Evolutionary conservation across 1,140 invertebrate species (phyloP).

Genomic region (Macrotrachela quadricornifera): DNA sequence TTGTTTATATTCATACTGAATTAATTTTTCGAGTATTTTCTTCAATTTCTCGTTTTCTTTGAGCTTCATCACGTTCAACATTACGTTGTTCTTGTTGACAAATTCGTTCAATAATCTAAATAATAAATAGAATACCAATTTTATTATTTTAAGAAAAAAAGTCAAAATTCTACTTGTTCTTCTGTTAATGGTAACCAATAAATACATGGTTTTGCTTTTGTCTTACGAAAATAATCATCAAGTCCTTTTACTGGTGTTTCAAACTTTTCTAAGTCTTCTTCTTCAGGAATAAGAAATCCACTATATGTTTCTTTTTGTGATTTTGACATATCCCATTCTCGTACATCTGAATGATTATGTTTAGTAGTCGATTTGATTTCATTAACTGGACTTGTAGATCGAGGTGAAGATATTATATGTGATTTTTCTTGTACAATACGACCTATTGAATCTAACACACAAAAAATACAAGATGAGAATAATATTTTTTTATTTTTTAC

Average conservation of each 20-base stretch:
- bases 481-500: neutral
- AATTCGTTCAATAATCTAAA: no score
- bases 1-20: no score
- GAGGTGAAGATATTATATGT: no score
- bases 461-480: neutral
- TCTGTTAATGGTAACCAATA: slow-evolving; percentile 88
- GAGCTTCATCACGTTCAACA: no score
- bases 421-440: no score
- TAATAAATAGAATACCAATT: no score
- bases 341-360: slow-evolving; percentile 11
- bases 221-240: slow-evolving; percentile 87
- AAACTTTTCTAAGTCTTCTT: slow-evolving; percentile 4
- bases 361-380: neutral
- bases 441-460: neutral
- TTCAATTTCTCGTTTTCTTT: no score
- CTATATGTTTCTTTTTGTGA: neutral
- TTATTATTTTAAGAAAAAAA: no score
- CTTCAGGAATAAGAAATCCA: slow-evolving; percentile 3
- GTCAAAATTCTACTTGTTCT: slow-evolving; percentile 41
- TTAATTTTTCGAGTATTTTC: no score
- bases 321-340: slow-evolving; percentile 11
- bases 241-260: slow-evolving; percentile 68
- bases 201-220: slow-evolving; percentile 75
- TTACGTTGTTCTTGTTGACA: no score
- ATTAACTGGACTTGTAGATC: no score